Evolutionary conservation across 1,140 invertebrate genomes (phyloP), one percentile per base, ranked within the genome.

Genomic region (Matsumurasca onukii): DNA sequence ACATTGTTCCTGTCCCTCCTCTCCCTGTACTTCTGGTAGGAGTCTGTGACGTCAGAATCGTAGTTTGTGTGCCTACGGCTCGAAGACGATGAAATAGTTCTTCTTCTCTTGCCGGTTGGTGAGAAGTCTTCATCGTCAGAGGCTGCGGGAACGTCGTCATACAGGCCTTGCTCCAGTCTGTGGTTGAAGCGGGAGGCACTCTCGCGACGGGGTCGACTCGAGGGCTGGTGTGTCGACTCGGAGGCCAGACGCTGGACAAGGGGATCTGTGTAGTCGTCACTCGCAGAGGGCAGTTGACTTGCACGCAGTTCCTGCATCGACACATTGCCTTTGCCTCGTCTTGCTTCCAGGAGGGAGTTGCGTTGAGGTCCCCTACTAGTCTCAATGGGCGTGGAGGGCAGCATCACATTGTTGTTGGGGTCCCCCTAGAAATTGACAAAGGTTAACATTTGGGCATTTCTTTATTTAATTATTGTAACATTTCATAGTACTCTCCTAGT

Each of bases 1-100:
- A 59, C 13, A 27, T 59, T 59, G 55, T 59, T 59, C 55, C 55
- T 59, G 55, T 59, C 55, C 24, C 55, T 25, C 3, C 55, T 13
- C 25, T 59, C 55, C 55, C 55, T 59, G 55, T 59, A 59, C 25
- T 59, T 59, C 22, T 15, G 13, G 2, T 22, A 13, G 24, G 25
- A 13, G 9, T 59, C 55, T 12, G 55, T 27, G 13, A 5, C 24
- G 55, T 59, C 55, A 25, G 55, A 59, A 27, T 59, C 55, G 12
- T 22, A 59, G 24, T 59, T 59, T 9, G 30, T 22, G 9, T 27
- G 15, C 30, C 25, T 59, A 5, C 55, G 15, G 30, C 55, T 59
- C 24, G 55, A 59, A 5, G 55, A 27, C 2, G 55, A 22, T 59
- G 55, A 59, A 3, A 24, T 59, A 2, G 55, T 27, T 29, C 55